phyloP scores from a whole-genome alignment of 2,113 vertebrate genomes.

The Zapus hudsonius region DNA sequence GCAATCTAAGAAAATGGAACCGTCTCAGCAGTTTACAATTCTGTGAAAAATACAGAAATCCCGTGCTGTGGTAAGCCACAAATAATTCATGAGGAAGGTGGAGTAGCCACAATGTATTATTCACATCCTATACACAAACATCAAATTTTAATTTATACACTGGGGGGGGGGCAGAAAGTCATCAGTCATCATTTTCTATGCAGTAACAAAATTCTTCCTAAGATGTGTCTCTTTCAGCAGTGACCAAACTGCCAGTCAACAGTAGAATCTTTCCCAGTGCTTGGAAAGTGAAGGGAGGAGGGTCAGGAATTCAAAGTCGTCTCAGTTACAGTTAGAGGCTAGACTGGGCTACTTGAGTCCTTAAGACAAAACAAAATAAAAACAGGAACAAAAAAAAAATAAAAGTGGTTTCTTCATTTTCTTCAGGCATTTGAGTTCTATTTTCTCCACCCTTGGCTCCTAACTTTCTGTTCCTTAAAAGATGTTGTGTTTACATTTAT shows the following conservation, averaged over 20 bases:
- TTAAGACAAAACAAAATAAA: neutral
- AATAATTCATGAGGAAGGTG: neutral
- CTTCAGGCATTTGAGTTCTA: neutral
- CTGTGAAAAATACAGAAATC: constrained; percentile 14
- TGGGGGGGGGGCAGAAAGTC: neutral
- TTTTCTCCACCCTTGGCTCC: neutral
- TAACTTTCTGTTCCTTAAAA: neutral
- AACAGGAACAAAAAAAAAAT: too few species aligned
- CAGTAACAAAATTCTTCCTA: neutral
- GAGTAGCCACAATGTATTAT: neutral
- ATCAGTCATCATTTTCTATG: neutral
- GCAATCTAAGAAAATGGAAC: neutral
- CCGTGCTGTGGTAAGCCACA: neutral
- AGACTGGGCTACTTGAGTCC: neutral
- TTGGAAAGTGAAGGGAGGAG: neutral
- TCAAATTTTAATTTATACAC: neutral
- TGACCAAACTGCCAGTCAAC: neutral
- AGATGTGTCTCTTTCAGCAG: neutral
- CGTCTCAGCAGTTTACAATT: neutral
- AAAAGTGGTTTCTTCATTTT: neutral
- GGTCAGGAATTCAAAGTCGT: neutral
- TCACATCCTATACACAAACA: neutral
- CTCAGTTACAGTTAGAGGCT: neutral
- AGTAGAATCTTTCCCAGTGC: neutral
- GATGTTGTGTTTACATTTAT: neutral